These are phyloP conservation scores for Penaeus japonicus DNA, from an alignment of 1,140 invertebrate genomes.

Conservation along the genomic window DNA sequence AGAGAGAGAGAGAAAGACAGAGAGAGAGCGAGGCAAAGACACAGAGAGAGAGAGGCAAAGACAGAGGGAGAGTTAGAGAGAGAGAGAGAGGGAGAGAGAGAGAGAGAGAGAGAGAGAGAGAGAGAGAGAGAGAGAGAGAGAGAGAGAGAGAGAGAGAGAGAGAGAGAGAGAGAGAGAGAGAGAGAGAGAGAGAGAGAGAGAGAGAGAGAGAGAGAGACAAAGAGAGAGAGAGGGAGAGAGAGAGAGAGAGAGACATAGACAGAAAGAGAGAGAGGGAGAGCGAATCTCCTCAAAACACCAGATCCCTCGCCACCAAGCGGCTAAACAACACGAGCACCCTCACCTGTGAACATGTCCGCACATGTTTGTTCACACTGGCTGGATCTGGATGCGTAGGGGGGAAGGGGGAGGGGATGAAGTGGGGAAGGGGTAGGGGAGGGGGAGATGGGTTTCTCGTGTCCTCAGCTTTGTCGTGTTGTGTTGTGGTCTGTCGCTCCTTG, in stretches of 20 bases:
- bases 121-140: not conserved
- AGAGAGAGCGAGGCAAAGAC: not conserved
- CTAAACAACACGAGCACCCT: too few species aligned
- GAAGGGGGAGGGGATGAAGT: too few species aligned
- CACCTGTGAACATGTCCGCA: too few species aligned
- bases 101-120: not conserved
- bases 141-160: not conserved
- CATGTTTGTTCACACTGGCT: too few species aligned
- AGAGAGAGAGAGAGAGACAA: not conserved
- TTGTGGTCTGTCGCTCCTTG: too few species aligned
- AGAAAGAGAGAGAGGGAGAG: too few species aligned
- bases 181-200: not conserved
- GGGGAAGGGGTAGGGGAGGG: too few species aligned
- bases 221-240: not conserved
- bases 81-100: not conserved
- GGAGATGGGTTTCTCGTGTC: too few species aligned
- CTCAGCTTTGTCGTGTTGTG: too few species aligned
- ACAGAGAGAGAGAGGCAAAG: not conserved
- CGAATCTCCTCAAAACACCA: too few species aligned
- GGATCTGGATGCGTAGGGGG: too few species aligned
- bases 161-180: not conserved
- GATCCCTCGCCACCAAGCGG: too few species aligned
- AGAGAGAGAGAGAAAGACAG: not conserved
- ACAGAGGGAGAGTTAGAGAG: not conserved
- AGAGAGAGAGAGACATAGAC: not conserved